Conservation (phyloP, 1,140 invertebrate genomes). For the Drosophila navojoa region DNA sequence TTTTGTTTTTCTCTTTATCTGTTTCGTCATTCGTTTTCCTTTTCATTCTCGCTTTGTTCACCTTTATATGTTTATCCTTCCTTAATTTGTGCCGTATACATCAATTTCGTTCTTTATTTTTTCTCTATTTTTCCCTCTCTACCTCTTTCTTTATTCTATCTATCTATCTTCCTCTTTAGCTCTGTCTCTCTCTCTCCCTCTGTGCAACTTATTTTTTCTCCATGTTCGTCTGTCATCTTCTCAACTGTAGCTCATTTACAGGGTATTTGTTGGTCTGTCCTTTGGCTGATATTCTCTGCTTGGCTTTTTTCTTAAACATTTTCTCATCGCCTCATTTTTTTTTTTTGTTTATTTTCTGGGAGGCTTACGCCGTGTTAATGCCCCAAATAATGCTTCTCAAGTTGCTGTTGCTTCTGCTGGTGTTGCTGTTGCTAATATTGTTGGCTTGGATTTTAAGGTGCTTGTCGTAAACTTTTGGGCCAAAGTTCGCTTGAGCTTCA, state of each 20-base stretch:
- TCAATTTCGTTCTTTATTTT: neutral
- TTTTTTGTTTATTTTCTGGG: slow-evolving; percentile 7
- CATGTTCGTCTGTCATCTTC: too few species aligned
- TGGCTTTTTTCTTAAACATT: slow-evolving; percentile 1
- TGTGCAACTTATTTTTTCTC: too few species aligned
- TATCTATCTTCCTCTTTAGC: neutral
- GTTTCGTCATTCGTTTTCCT: too few species aligned
- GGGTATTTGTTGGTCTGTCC: neutral
- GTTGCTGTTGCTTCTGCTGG: slow-evolving; percentile 21
- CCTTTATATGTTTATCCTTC: neutral
- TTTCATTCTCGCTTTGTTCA: neutral
- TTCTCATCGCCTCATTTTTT: slow-evolving; percentile 9
- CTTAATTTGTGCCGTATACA: neutral
- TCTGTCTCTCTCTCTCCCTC: neutral
- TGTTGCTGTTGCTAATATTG: slow-evolving; percentile 17
- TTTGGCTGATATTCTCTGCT: neutral
- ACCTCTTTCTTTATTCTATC: neutral
- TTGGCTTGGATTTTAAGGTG: slow-evolving; percentile 46
- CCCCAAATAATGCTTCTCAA: slow-evolving; percentile 50
- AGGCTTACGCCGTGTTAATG: slow-evolving; percentile 44
- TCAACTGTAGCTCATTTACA: too few species aligned
- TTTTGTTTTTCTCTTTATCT: too few species aligned
- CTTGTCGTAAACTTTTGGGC: slow-evolving; percentile 43
- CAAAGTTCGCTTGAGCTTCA: slow-evolving; percentile 26
- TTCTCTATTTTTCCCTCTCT: neutral